These are phyloP conservation scores for Lepisosteus osseus DNA, from an alignment of 2,113 vertebrate species.

Conservation along the genomic window DNA sequence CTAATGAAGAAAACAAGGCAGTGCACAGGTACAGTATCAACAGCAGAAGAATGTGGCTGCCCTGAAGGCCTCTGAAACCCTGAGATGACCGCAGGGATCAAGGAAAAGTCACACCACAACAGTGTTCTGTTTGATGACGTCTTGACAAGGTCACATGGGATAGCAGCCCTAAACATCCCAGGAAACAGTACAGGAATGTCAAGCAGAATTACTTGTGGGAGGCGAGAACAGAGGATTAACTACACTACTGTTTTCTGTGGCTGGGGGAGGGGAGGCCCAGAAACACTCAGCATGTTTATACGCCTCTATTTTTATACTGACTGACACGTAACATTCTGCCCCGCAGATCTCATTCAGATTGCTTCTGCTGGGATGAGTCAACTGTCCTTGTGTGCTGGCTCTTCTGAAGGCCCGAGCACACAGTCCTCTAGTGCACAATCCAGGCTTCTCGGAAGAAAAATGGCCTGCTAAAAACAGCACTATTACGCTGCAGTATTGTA, in stretches of 20 bases:
- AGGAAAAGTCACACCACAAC: not conserved
- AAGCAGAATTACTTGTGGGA: conserved; percentile 1
- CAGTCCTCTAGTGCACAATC: too few relatives aligned
- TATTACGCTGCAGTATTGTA: too few relatives aligned
- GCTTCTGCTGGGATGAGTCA: too few relatives aligned
- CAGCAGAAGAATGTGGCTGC: not conserved
- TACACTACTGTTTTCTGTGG: not conserved
- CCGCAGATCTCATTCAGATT: too few relatives aligned
- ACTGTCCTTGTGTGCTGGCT: too few relatives aligned
- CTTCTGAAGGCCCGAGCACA: too few relatives aligned
- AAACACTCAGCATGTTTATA: too few relatives aligned
- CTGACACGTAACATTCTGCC: too few relatives aligned
- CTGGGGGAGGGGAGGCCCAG: not conserved
- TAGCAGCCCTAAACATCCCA: not conserved
- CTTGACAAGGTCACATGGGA: not conserved
- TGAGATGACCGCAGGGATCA: not conserved
- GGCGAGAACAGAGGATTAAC: not conserved
- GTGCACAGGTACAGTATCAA: not conserved
- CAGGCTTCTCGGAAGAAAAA: too few relatives aligned
- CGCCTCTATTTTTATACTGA: too few relatives aligned
- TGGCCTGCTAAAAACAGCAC: too few relatives aligned
- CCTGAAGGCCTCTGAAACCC: not conserved
- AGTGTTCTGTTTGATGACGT: not conserved
- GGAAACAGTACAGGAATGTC: not conserved
- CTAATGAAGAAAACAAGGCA: too few relatives aligned